phyloP scores from a whole-genome alignment of 2,888 invertebrate species.

The Tholera decimalis region DNA sequence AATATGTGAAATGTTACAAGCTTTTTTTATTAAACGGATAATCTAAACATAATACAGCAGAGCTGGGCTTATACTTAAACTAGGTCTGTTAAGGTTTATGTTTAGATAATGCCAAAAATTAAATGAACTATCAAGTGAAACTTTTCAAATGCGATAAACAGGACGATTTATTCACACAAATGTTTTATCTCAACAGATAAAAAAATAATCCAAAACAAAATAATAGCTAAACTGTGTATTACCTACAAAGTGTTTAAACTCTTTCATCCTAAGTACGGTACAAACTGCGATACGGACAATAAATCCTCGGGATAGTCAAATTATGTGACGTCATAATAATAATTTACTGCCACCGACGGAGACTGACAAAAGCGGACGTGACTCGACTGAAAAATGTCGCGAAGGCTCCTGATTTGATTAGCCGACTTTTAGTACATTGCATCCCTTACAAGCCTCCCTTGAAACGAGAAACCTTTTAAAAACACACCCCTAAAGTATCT shows the following conservation, averaged over 20 bases:
- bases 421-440: slow-evolving; percentile 48
- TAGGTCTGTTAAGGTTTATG: too few relatives aligned
- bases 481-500: slow-evolving; percentile 31
- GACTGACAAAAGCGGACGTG: slow-evolving; percentile 64
- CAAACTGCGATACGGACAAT: slow-evolving; percentile 54
- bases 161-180: not conserved
- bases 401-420: slow-evolving; percentile 65
- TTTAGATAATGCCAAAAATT: too few relatives aligned
- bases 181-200: slow-evolving; percentile 17
- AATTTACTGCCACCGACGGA: slow-evolving; percentile 58
- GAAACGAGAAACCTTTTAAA: slow-evolving; percentile 53
- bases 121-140: not conserved
- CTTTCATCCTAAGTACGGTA: slow-evolving; percentile 35
- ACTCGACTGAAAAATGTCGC: slow-evolving; percentile 59
- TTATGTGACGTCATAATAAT: slow-evolving; percentile 65
- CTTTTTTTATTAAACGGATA: not conserved
- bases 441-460: slow-evolving; percentile 55
- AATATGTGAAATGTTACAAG: not conserved
- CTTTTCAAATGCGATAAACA: not conserved
- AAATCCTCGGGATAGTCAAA: slow-evolving; percentile 62
- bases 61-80: too few relatives aligned
- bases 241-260: slow-evolving; percentile 45
- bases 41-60: not conserved
- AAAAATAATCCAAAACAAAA: slow-evolving; percentile 26
- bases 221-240: slow-evolving; percentile 1